Conservation (phyloP, 2,113 vertebrate species). For the Saguinus imperator region DNA sequence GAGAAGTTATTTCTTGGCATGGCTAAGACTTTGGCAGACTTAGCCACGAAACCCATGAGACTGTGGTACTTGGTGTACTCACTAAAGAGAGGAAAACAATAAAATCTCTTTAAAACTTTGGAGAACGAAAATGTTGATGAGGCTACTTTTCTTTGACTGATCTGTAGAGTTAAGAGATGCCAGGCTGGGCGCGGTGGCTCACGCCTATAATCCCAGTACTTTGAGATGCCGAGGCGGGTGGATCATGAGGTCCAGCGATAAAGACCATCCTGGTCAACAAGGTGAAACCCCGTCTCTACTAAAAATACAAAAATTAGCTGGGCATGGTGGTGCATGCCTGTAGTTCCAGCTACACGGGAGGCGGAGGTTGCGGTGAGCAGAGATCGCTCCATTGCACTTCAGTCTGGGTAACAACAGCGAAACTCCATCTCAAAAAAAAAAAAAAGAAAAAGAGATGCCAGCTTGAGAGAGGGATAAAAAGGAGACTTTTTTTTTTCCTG, state of each 20-base stretch:
- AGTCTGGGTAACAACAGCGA: no score
- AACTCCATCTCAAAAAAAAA: no score
- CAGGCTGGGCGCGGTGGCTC: neutral
- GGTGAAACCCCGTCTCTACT: no score
- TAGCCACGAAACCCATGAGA: constrained; percentile 17
- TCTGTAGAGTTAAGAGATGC: neutral
- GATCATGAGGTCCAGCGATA: no score
- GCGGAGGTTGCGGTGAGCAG: no score
- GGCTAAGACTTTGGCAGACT: constrained; percentile 53
- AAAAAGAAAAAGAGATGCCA: neutral
- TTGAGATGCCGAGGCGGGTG: no score
- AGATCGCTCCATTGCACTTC: no score
- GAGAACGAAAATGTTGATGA: neutral
- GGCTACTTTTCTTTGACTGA: constrained; percentile 18
- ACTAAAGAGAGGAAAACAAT: constrained; percentile 43
- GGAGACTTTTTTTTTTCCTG: neutral
- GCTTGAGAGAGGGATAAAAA: neutral
- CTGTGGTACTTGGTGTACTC: neutral
- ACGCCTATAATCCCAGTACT: no score
- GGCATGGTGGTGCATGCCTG: no score
- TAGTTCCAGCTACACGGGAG: no score
- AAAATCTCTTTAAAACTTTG: neutral
- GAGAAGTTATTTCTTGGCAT: constrained; percentile 70
- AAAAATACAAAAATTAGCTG: no score
- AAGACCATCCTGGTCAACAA: no score